Evolutionary conservation across 2,888 invertebrate genomes (phyloP).

Genomic region (Hypsopygia costalis): DNA sequence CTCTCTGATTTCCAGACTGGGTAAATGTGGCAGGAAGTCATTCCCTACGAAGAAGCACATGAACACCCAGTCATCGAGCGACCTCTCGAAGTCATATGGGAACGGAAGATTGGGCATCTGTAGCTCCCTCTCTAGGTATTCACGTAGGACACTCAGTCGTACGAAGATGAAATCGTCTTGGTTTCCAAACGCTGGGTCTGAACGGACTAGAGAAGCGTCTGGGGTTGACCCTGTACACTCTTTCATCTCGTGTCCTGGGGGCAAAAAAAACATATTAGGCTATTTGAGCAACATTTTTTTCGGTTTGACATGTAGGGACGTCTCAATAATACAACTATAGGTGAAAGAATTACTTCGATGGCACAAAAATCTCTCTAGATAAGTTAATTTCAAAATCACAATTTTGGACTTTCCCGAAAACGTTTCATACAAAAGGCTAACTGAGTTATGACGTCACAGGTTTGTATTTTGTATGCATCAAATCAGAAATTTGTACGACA

Average conservation of each 20-base stretch:
- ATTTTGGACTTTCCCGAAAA: no score
- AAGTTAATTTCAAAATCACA: no score
- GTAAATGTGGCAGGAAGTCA: constrained; percentile 98
- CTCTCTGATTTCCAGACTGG: constrained; percentile 98
- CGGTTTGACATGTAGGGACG: no score
- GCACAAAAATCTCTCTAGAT: no score
- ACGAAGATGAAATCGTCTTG: constrained; percentile 96
- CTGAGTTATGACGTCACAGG: no score
- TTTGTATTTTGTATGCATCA: no score
- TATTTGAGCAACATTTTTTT: no score
- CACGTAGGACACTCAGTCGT: constrained; percentile 93
- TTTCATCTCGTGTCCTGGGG: constrained; percentile 93
- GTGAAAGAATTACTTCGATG: no score
- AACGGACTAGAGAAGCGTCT: constrained; percentile 80
- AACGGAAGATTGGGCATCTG: constrained; percentile 96
- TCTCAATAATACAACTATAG: no score
- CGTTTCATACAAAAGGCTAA: no score
- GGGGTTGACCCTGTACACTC: constrained; percentile 90
- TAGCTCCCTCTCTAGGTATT: constrained; percentile 95
- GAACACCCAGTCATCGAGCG: constrained; percentile 96
- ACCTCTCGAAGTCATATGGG: constrained; percentile 95
- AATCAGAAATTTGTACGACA: no score
- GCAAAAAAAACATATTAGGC: constrained; percentile 5
- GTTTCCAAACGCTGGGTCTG: constrained; percentile 82
- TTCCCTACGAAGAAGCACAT: constrained; percentile 99